Evolutionary conservation across 2,888 invertebrate genomes (phyloP).

Genomic region (Drosophila emarginata): DNA sequence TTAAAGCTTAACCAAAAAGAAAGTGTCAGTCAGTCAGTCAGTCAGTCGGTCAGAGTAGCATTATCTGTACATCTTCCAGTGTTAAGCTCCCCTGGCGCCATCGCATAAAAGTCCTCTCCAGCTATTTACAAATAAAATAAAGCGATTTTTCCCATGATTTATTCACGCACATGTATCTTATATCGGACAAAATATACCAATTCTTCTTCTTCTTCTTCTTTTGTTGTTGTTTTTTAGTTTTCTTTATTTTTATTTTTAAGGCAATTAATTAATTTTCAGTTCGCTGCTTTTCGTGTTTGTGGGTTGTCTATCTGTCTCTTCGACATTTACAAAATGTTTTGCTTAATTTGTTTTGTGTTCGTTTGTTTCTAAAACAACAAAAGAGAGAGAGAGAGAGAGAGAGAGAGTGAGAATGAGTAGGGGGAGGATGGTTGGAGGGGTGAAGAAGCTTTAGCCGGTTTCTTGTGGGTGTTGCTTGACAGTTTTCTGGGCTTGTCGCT

Average conservation of each 20-base stretch:
- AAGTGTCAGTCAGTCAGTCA: constrained; percentile 60
- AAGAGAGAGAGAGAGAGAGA: neutral
- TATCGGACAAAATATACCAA: constrained; percentile 26
- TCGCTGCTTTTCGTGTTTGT: constrained; percentile 10
- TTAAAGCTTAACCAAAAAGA: constrained; percentile 51
- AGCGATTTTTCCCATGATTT: constrained; percentile 58
- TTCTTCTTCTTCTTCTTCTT: constrained; percentile 11
- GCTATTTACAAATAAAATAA: constrained; percentile 29
- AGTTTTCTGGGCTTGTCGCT: constrained; percentile 72
- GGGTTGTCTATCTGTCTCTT: constrained; percentile 38
- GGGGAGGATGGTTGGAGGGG: constrained; percentile 16
- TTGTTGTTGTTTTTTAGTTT: constrained; percentile 13
- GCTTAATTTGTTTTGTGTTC: constrained; percentile 68
- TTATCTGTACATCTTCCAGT: constrained; percentile 8
- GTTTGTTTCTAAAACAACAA: constrained; percentile 20
- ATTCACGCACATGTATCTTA: constrained; percentile 63
- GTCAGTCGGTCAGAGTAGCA: constrained; percentile 15
- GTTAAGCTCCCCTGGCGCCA: constrained; percentile 68
- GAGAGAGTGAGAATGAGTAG: neutral
- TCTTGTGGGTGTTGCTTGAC: constrained; percentile 72
- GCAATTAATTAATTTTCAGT: constrained; percentile 67
- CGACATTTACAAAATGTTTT: constrained; percentile 78
- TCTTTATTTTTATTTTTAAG: constrained; percentile 32
- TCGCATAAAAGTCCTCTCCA: constrained; percentile 27
- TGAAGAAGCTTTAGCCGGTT: constrained; percentile 20